Conservation (phyloP, 2,888 invertebrate genomes). For the Eilema caniola region DNA sequence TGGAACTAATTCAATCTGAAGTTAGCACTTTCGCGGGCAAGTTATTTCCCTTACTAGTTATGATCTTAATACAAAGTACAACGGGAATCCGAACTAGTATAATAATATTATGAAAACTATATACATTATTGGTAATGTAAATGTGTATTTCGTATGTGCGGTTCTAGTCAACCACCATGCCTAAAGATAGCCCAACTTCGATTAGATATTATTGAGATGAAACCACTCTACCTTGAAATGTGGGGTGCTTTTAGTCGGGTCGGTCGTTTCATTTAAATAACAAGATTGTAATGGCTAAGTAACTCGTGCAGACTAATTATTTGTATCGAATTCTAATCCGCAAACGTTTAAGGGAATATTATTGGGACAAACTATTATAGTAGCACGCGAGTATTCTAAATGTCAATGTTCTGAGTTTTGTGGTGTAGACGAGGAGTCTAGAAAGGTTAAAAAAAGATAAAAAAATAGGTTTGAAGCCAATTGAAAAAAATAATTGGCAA, state of each 20-base stretch:
- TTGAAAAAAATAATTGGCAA: not conserved
- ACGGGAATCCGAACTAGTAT: slow-evolving; percentile 52
- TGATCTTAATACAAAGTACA: slow-evolving; percentile 74
- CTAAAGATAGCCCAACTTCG: slow-evolving; percentile 73
- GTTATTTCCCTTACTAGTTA: slow-evolving; percentile 77
- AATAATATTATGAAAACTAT: slow-evolving; percentile 40
- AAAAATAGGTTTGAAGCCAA: not conserved
- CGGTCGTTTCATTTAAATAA: slow-evolving; percentile 61
- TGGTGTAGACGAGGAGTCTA: not conserved
- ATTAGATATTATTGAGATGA: slow-evolving; percentile 62
- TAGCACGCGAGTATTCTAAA: too few relatives aligned
- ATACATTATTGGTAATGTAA: slow-evolving; percentile 31
- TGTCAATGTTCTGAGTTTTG: too few relatives aligned
- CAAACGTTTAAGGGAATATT: not conserved
- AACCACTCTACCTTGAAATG: slow-evolving; percentile 79
- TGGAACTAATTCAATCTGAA: slow-evolving; percentile 80
- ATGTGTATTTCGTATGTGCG: slow-evolving; percentile 60
- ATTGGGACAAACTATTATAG: too few relatives aligned
- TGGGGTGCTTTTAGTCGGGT: slow-evolving; percentile 58
- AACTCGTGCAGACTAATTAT: slow-evolving; percentile 17
- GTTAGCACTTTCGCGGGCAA: slow-evolving; percentile 70
- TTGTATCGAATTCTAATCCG: not conserved
- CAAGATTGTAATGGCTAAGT: slow-evolving; percentile 58
- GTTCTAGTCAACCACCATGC: slow-evolving; percentile 65
- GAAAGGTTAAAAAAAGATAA: not conserved